Percentiles rank a stretch among this genome's conserved stretches.
These are phyloP conservation scores for Lasioglossum calceatum DNA, from an alignment of 2,888 invertebrate genomes.

Conservation along the genomic window DNA sequence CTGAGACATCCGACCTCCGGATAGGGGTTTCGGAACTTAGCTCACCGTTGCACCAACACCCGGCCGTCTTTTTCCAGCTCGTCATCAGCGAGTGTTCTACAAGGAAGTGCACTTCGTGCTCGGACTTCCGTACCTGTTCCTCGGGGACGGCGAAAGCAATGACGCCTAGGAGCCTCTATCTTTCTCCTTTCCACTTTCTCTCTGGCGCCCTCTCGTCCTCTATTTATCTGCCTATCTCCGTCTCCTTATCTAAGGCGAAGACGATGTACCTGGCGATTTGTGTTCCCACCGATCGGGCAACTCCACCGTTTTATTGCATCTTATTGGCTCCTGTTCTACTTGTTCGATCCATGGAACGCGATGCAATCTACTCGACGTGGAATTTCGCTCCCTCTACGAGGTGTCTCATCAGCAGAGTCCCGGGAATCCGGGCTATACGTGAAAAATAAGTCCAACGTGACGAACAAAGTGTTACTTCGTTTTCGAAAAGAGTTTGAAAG, in stretches of 20 bases:
- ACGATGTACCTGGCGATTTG: conserved; percentile 38
- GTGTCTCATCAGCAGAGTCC: neutral
- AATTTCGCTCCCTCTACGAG: neutral
- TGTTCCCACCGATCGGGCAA: conserved; percentile 9
- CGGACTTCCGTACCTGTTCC: conserved; percentile 66
- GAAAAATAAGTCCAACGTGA: neutral
- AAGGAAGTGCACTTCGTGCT: conserved; percentile 79
- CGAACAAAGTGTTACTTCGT: neutral
- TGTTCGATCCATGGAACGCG: neutral
- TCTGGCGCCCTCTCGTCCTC: neutral
- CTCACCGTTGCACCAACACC: conserved; percentile 39
- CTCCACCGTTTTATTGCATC: conserved; percentile 13
- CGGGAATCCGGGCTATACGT: neutral
- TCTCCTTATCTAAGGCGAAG: conserved; percentile 15
- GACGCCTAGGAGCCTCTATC: conserved; percentile 1
- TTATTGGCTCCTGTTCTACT: conserved; percentile 31
- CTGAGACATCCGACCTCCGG: conserved; percentile 57
- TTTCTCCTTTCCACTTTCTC: neutral
- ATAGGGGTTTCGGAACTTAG: conserved; percentile 33
- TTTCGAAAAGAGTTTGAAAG: neutral
- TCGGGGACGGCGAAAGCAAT: conserved; percentile 32
- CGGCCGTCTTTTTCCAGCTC: conserved; percentile 55
- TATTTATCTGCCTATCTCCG: neutral
- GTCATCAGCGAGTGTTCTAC: conserved; percentile 68
- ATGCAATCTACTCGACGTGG: neutral